Evolutionary conservation across 2,797 vertebrate species (phyloP).

Genomic region (Coregonus suidteri): DNA sequence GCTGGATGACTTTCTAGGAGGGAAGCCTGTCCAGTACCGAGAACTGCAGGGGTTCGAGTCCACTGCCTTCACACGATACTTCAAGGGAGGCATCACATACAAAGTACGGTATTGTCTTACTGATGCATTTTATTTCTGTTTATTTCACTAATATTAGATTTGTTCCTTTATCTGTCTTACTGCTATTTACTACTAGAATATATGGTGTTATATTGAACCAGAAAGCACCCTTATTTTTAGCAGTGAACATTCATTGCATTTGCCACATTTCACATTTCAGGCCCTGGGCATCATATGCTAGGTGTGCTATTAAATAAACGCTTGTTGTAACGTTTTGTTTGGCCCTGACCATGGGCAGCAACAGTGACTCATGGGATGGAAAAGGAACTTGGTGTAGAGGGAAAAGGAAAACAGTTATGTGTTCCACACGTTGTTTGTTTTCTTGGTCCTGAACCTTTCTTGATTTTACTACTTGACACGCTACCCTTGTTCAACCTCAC

Average conservation of each 20-base stretch:
- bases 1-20: constrained; percentile 87
- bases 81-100: constrained; percentile 90
- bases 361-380: constrained; percentile 29
- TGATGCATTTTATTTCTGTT: neutral
- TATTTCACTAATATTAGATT: too few species aligned
- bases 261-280: neutral
- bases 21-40: constrained; percentile 87
- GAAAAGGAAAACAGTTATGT: constrained; percentile 4
- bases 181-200: too few species aligned
- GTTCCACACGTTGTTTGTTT: neutral
- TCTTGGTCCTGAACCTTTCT: neutral
- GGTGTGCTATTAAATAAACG: neutral
- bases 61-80: constrained; percentile 86
- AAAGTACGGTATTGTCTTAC: constrained; percentile 73
- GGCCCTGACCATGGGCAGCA: neutral
- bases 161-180: too few species aligned
- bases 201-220: too few species aligned
- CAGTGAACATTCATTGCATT: neutral
- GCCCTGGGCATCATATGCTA: constrained; percentile 5
- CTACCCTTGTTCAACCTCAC: constrained; percentile 1
- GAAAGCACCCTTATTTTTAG: too few species aligned
- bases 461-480: neutral
- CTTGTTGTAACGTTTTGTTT: constrained; percentile 13
- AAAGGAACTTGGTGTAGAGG: neutral
- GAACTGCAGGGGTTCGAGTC: constrained; percentile 88